These are phyloP conservation scores for Grammomys surdaster DNA, from an alignment of 2,113 vertebrate species.

Conservation along the genomic window DNA sequence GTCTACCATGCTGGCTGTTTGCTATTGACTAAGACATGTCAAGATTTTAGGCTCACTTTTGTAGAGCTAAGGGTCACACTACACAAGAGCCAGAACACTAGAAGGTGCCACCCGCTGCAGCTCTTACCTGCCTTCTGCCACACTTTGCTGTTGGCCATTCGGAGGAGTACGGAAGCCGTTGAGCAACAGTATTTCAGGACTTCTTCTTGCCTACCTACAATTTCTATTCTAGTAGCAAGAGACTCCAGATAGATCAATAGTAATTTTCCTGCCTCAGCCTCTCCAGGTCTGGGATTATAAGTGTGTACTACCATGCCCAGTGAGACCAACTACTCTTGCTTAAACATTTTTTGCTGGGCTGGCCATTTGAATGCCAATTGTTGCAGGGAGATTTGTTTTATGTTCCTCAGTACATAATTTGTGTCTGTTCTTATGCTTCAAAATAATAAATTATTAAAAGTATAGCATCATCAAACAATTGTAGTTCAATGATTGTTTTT, in stretches of 20 bases:
- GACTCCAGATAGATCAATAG: not conserved
- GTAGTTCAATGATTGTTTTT: not conserved
- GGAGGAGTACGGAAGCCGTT: not conserved
- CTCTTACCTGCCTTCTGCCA: not conserved
- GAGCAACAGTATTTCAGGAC: not conserved
- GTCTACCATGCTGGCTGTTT: not conserved
- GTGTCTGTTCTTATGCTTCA: not conserved
- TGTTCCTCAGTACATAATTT: not conserved
- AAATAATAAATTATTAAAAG: slow-evolving; percentile 19
- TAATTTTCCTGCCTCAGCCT: not conserved
- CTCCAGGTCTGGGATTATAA: not conserved
- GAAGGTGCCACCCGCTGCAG: not conserved
- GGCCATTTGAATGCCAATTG: not conserved
- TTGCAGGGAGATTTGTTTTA: not conserved
- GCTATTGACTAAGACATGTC: not conserved
- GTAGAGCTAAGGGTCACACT: not conserved
- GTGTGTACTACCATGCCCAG: not conserved
- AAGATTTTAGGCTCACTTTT: not conserved
- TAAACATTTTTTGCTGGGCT: not conserved
- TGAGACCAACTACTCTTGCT: not conserved
- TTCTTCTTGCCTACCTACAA: not conserved
- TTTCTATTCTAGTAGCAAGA: not conserved
- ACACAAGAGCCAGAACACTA: not conserved
- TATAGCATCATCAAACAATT: not conserved
- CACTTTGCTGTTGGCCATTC: no score